A percentile compares a stretch with the other conserved stretches of the same genome.
Conservation (phyloP, 2,797 vertebrate genomes). For the Hephaestus fuliginosus region DNA sequence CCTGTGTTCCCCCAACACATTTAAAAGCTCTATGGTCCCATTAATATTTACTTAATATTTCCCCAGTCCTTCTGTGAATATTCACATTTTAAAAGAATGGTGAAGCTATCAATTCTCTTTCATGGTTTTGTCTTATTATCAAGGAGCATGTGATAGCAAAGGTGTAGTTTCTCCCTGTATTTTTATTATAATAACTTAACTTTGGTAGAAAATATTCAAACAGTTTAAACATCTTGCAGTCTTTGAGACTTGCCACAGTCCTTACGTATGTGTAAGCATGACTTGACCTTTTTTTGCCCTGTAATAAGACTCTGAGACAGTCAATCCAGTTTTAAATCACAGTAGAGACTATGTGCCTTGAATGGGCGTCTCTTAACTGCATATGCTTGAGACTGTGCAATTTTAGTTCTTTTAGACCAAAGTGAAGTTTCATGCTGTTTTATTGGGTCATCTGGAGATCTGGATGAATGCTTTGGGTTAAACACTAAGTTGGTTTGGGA, state of each 20-base stretch:
- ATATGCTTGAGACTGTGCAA: conserved; percentile 14
- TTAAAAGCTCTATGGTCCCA: not conserved
- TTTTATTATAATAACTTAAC: conserved; percentile 1
- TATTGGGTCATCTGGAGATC: conserved; percentile 50
- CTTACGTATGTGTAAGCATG: not conserved
- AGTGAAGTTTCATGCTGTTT: conserved; percentile 35
- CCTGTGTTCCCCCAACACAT: not conserved
- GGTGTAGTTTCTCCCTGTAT: not conserved
- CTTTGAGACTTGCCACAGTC: not conserved
- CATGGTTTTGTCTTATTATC: not conserved
- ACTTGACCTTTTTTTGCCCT: not conserved
- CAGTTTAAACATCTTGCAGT: not conserved
- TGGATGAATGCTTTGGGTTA: conserved; percentile 42
- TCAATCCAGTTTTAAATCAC: conserved; percentile 37
- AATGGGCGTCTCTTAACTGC: conserved; percentile 27
- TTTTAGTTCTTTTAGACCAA: conserved; percentile 13
- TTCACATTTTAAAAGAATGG: not conserved
- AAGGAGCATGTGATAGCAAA: conserved; percentile 13
- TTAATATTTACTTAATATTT: not conserved
- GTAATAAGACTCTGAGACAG: conserved; percentile 12
- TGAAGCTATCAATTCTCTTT: not conserved
- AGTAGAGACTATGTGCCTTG: not conserved
- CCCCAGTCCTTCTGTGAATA: not conserved
- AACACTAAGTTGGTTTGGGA: conserved; percentile 39
- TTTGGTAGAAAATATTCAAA: not conserved